Conservation (phyloP, 2,888 invertebrate species). For the Anaspis maculata region DNA sequence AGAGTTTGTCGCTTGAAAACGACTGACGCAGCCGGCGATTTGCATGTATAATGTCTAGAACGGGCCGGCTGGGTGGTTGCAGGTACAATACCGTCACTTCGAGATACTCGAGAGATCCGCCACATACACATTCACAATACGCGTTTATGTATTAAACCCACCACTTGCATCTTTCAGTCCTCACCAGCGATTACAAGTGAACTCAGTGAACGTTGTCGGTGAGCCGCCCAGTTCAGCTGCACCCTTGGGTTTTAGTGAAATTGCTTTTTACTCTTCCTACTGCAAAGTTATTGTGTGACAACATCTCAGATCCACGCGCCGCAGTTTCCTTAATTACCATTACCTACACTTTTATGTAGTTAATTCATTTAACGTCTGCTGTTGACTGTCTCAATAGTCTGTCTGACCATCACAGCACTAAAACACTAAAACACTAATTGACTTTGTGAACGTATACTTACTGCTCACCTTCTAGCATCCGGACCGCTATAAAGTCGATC, state of each 20-base stretch:
- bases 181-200: constrained; percentile 32
- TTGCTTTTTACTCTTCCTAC: constrained; percentile 33
- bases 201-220: constrained; percentile 28
- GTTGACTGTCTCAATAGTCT: constrained; percentile 22
- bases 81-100: background rate
- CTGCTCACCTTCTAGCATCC: too few relatives aligned
- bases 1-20: constrained; percentile 26
- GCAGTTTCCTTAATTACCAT: constrained; percentile 35
- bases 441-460: too few relatives aligned
- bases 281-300: constrained; percentile 33
- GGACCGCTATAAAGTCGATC: too few relatives aligned
- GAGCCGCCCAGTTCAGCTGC: constrained; percentile 16
- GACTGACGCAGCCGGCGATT: constrained; percentile 25
- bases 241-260: constrained; percentile 33
- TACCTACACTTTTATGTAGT: constrained; percentile 36
- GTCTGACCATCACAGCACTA: constrained; percentile 13
- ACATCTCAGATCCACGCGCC: constrained; percentile 29
- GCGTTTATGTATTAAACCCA: too few relatives aligned
- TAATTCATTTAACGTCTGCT: constrained; percentile 36
- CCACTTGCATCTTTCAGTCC: too few relatives aligned
- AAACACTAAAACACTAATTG: constrained; percentile 14
- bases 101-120: too few relatives aligned
- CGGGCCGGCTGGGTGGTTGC: constrained; percentile 7
- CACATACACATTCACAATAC: too few relatives aligned
- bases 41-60: constrained; percentile 23